Evolutionary conservation across 2,888 invertebrate species (phyloP).

Genomic region (Callyntrura guangdongensis): DNA sequence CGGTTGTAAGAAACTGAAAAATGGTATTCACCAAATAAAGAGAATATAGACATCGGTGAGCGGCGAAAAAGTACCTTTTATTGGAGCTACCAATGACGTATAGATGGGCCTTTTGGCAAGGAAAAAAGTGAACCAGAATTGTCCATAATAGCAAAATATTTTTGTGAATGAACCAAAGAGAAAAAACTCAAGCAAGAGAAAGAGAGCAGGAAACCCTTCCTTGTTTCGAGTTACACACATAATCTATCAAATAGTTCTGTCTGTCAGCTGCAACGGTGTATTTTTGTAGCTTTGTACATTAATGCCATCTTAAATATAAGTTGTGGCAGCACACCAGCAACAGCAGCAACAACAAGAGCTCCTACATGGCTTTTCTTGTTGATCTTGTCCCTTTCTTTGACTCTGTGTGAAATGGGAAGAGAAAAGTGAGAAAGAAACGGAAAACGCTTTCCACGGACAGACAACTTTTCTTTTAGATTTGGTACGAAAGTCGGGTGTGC

Average conservation of each 20-base stretch:
- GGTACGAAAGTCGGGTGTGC: neutral
- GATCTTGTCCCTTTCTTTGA: conserved; percentile 23
- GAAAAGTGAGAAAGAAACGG: conserved; percentile 5
- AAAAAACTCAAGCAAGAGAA: conserved; percentile 35
- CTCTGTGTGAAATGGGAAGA: neutral
- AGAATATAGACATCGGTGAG: neutral
- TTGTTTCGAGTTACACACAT: neutral
- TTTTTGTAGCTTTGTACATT: neutral
- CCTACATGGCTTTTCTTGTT: conserved; percentile 22
- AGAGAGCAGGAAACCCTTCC: neutral
- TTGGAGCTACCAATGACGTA: neutral
- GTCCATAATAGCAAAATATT: conserved; percentile 4
- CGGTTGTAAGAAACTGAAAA: neutral
- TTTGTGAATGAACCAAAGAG: conserved; percentile 31
- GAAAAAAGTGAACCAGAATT: conserved; percentile 27
- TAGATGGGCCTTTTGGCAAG: conserved; percentile 12
- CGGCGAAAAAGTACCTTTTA: neutral
- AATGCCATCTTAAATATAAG: neutral
- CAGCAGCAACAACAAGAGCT: neutral
- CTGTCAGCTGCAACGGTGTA: neutral
- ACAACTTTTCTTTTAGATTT: neutral
- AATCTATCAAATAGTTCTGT: neutral
- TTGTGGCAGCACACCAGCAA: neutral
- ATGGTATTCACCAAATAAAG: neutral
- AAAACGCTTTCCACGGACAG: conserved; percentile 5